phyloP scores from a whole-genome alignment of 2,888 invertebrate genomes.

The Eupithecia abbreviata region DNA sequence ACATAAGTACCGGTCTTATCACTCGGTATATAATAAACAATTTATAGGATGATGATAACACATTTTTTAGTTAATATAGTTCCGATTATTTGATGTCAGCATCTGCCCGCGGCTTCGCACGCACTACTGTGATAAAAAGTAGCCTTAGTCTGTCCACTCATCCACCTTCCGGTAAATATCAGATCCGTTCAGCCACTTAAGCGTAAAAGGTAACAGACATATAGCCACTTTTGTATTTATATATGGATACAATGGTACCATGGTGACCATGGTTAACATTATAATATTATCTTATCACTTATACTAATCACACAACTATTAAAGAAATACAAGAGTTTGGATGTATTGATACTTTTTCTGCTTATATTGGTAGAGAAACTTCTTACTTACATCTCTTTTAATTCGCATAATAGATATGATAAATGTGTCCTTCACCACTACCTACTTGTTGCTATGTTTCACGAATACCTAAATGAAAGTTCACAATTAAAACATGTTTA shows the following conservation, averaged over 20 bases:
- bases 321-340: too few species aligned
- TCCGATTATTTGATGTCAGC: background rate
- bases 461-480: background rate
- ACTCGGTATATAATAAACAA: background rate
- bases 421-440: background rate
- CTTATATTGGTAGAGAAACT: too few species aligned
- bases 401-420: background rate
- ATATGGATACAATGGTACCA: too few species aligned
- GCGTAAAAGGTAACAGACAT: too few species aligned
- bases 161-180: too few species aligned
- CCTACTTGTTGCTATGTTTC: background rate
- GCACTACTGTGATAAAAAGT: too few species aligned
- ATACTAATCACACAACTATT: background rate
- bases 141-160: too few species aligned
- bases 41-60: background rate
- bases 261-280: background rate
- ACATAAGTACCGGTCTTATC: constrained; percentile 52
- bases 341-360: too few species aligned
- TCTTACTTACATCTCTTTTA: background rate
- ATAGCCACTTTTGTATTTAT: too few species aligned
- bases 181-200: too few species aligned
- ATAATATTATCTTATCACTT: background rate
- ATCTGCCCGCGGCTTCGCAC: too few species aligned
- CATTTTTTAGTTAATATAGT: background rate
- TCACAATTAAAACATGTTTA: background rate